These are phyloP conservation scores for Pollenia angustigena DNA, from an alignment of 2,888 invertebrate genomes.

Conservation along the genomic window DNA sequence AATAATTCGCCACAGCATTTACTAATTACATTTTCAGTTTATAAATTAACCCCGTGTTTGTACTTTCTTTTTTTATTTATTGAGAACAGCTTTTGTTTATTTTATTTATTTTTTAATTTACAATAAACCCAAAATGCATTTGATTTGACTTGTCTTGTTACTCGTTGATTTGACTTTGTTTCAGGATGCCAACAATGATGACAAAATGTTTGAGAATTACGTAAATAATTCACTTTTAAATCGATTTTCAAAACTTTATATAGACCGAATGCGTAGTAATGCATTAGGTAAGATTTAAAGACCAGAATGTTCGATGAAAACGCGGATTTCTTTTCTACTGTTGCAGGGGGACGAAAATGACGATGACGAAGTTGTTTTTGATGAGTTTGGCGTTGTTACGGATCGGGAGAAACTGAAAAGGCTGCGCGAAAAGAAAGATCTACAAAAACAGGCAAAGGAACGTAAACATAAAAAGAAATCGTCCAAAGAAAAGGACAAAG, in stretches of 20 bases:
- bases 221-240: slow-evolving; percentile 83
- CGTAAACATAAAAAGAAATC: slow-evolving; percentile 69
- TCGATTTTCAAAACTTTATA: slow-evolving; percentile 83
- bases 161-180: slow-evolving; percentile 69
- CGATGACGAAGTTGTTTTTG: slow-evolving; percentile 78
- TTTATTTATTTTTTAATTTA: background rate
- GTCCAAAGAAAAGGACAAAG: slow-evolving; percentile 40
- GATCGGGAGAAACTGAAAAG: slow-evolving; percentile 75
- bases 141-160: slow-evolving; percentile 5
- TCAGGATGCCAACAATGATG: slow-evolving; percentile 75
- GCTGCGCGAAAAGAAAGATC: slow-evolving; percentile 66
- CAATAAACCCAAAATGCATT: background rate
- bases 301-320: slow-evolving; percentile 83
- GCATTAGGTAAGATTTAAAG: slow-evolving; percentile 85
- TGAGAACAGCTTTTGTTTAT: background rate
- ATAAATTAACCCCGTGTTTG: background rate
- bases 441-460: slow-evolving; percentile 49
- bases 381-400: slow-evolving; percentile 81
- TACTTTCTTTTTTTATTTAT: background rate
- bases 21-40: background rate
- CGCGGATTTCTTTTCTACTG: slow-evolving; percentile 84
- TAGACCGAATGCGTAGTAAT: slow-evolving; percentile 85
- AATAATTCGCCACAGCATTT: background rate
- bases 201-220: slow-evolving; percentile 77
- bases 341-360: slow-evolving; percentile 79